These are phyloP conservation scores for Choristoneura fumiferana DNA, from an alignment of 1,140 invertebrate species.

Conservation along the genomic window DNA sequence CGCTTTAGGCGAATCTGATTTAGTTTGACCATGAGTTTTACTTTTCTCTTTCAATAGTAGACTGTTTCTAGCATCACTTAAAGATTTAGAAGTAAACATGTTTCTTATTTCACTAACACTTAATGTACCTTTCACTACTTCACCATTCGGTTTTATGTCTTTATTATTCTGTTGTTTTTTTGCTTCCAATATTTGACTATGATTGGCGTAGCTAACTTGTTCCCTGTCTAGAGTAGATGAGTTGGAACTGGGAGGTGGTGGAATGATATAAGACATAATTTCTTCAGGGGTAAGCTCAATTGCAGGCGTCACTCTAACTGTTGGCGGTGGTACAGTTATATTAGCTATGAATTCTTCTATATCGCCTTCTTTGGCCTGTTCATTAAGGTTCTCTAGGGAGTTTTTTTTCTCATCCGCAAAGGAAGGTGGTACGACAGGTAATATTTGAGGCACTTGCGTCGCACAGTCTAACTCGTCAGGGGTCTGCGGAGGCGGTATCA, in stretches of 20 bases:
- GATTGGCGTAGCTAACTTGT: constrained; percentile 60
- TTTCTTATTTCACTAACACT: constrained; percentile 77
- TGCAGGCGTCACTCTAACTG: constrained; percentile 83
- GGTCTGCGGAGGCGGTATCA: constrained; percentile 90
- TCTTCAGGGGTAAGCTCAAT: constrained; percentile 87
- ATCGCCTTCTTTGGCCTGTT: constrained; percentile 47
- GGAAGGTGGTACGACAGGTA: constrained; percentile 85
- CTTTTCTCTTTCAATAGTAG: constrained; percentile 73
- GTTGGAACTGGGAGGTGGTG: constrained; percentile 84
- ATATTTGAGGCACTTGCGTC: constrained; percentile 79
- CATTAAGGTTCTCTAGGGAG: constrained; percentile 33
- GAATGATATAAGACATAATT: constrained; percentile 89
- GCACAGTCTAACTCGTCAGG: constrained; percentile 86
- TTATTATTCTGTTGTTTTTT: constrained; percentile 44
- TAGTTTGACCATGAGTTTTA: constrained; percentile 49
- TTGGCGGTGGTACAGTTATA: constrained; percentile 88
- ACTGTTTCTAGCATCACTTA: constrained; percentile 76
- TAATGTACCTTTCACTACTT: constrained; percentile 71
- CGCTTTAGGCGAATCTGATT: constrained; percentile 69
- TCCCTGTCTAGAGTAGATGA: constrained; percentile 67
- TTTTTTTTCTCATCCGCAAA: constrained; percentile 82
- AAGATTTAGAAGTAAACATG: constrained; percentile 73
- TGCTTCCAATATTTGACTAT: constrained; percentile 51
- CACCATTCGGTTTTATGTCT: constrained; percentile 61
- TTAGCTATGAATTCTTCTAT: constrained; percentile 91